Evolutionary conservation across 2,888 invertebrate species (phyloP).

Genomic region (Apodemia mormo): DNA sequence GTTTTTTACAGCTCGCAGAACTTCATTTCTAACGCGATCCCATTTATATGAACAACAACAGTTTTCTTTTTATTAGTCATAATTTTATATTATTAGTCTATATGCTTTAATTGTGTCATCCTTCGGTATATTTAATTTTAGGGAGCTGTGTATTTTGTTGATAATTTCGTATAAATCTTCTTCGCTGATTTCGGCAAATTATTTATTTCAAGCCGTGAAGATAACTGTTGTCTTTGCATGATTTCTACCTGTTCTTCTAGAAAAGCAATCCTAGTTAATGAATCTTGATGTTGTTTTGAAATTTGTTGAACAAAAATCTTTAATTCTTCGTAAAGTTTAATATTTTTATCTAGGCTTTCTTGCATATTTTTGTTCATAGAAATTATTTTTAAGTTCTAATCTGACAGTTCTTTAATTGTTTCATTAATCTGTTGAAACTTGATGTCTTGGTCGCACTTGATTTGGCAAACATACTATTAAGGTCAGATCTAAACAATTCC

Average conservation of each 20-base stretch:
- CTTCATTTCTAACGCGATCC: not conserved
- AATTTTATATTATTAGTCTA: not conserved
- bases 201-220: not conserved
- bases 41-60: not conserved
- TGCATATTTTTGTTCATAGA: too few species aligned
- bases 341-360: not conserved
- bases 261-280: not conserved
- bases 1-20: not conserved
- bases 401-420: too few species aligned
- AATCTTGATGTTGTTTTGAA: not conserved
- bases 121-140: not conserved
- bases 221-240: not conserved
- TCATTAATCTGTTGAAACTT: not conserved
- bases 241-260: not conserved
- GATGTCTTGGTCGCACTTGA: not conserved
- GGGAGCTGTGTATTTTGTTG: not conserved
- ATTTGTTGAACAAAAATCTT: not conserved
- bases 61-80: not conserved
- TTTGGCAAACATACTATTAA: not conserved
- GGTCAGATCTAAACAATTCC: not conserved
- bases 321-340: slow-evolving; percentile 2
- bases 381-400: too few species aligned
- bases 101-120: not conserved
- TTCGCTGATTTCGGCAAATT: not conserved
- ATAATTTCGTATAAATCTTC: not conserved